A percentile compares a stretch with the other conserved stretches of the same genome.
Evolutionary conservation across 2,888 invertebrate species (phyloP).

Genomic region (Athalia rosae): DNA sequence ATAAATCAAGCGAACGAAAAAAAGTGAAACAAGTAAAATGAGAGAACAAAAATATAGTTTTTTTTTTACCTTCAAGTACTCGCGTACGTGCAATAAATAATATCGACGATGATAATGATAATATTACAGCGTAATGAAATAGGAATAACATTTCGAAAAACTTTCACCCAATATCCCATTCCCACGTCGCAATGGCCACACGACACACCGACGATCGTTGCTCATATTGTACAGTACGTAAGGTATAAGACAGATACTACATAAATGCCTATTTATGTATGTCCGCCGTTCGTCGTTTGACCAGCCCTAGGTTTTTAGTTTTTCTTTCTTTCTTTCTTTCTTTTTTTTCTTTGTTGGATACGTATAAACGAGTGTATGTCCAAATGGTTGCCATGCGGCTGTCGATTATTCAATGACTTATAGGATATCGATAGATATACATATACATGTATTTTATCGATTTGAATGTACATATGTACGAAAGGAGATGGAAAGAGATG

Average conservation of each 20-base stretch:
- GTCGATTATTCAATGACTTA: conserved; percentile 41
- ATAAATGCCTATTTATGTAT: no score
- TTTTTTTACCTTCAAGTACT: background rate
- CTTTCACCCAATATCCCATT: conserved; percentile 28
- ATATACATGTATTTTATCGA: background rate
- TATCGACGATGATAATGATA: background rate
- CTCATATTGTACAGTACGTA: background rate
- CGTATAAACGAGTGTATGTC: background rate
- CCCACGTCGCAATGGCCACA: conserved; percentile 40
- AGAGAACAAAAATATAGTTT: background rate
- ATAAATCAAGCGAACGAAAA: no score
- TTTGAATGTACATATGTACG: no score
- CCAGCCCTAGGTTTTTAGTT: no score
- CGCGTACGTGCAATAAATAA: background rate
- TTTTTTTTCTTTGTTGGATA: no score
- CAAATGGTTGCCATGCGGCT: conserved; percentile 6
- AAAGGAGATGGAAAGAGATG: no score
- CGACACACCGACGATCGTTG: background rate
- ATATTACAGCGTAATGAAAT: conserved; percentile 14
- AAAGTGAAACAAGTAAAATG: background rate
- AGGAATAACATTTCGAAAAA: conserved; percentile 36
- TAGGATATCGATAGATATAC: conserved; percentile 7
- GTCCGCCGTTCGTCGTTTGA: no score
- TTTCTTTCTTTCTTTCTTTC: no score
- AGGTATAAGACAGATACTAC: no score